phyloP scores from a whole-genome alignment of 2,113 vertebrate genomes.

The Paedocypris sp. region DNA sequence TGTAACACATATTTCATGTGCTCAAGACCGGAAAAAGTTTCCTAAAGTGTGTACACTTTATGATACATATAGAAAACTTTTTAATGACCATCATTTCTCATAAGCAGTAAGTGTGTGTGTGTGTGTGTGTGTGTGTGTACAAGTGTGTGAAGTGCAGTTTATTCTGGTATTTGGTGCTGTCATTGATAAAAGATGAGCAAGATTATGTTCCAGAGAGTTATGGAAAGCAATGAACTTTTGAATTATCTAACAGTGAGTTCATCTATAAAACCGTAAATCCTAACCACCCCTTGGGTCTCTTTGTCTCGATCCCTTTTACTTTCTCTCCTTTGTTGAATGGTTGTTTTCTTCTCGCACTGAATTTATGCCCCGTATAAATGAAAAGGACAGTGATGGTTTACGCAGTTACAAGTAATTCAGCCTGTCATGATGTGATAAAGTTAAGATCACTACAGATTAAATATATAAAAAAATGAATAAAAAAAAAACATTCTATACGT shows the following conservation, averaged over 20 bases:
- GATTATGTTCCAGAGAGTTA: conserved; percentile 22
- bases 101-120: background rate
- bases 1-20: background rate
- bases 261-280: conserved; percentile 14
- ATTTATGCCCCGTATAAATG: conserved; percentile 12
- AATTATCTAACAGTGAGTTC: conserved; percentile 20
- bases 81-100: conserved; percentile 1
- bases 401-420: background rate
- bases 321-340: background rate
- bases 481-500: too few relatives aligned
- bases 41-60: background rate
- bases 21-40: background rate
- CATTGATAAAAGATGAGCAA: conserved; percentile 19
- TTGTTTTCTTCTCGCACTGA: conserved; percentile 6
- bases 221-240: conserved; percentile 15
- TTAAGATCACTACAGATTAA: too few relatives aligned
- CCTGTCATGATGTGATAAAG: too few relatives aligned
- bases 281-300: conserved; percentile 2
- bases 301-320: background rate
- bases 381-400: background rate
- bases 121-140: background rate
- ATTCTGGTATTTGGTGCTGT: conserved; percentile 14
- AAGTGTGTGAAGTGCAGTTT: background rate
- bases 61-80: background rate
- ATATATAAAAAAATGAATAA: too few relatives aligned